phyloP scores from a whole-genome alignment of 2,797 vertebrate species.

The Epinephelus awoara region DNA sequence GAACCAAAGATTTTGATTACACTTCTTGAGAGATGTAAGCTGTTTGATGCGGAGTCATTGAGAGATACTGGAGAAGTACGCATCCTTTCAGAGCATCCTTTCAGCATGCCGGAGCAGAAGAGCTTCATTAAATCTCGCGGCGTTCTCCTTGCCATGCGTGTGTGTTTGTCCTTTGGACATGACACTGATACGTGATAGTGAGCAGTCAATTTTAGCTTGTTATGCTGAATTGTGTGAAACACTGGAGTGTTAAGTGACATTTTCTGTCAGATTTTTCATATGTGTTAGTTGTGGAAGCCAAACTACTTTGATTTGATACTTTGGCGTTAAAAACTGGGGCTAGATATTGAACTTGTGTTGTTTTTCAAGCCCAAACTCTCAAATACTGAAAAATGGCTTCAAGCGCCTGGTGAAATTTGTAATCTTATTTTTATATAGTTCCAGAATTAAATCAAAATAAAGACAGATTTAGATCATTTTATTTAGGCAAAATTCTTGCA shows the following conservation, averaged over 20 bases:
- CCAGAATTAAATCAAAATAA: not conserved
- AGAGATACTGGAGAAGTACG: conserved; percentile 36
- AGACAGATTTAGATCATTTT: not conserved
- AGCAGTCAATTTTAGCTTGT: conserved; percentile 4
- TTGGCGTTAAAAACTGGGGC: too few species aligned
- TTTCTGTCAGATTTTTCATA: not conserved
- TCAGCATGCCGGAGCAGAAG: not conserved
- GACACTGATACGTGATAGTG: not conserved
- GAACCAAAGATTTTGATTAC: conserved; percentile 48
- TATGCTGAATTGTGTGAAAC: not conserved
- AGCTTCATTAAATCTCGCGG: conserved; percentile 22
- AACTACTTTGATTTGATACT: not conserved
- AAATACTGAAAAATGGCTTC: not conserved
- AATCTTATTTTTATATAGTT: not conserved
- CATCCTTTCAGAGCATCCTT: conserved; percentile 26
- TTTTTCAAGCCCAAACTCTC: not conserved
- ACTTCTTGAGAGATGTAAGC: conserved; percentile 32
- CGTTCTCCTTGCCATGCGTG: conserved; percentile 9
- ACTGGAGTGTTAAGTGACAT: not conserved
- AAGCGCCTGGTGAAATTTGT: not conserved
- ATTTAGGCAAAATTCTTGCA: not conserved
- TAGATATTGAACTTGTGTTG: not conserved
- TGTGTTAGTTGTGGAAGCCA: not conserved
- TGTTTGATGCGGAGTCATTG: conserved; percentile 50
- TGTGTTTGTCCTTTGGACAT: conserved; percentile 6